phyloP scores from a whole-genome alignment of 2,888 invertebrate species.

The Andricus curvator region DNA sequence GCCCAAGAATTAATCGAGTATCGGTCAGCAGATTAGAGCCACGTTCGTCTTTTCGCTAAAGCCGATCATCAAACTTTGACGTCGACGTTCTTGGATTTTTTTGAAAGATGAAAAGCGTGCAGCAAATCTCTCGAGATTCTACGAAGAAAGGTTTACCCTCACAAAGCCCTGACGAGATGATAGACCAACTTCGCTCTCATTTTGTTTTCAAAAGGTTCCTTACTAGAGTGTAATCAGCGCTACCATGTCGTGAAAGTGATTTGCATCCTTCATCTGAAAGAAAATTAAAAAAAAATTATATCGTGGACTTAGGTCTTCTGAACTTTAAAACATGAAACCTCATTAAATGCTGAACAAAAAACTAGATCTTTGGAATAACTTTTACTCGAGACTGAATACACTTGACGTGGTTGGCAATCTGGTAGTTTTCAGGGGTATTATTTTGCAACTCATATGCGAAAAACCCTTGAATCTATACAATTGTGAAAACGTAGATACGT shows the following conservation, averaged over 20 bases:
- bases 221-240: neutral
- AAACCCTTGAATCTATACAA: constrained; percentile 1
- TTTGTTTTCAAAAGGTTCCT: constrained; percentile 7
- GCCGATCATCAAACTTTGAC: neutral
- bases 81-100: neutral
- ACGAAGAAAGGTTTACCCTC: neutral
- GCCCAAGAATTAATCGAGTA: neutral
- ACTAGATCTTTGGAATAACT: neutral
- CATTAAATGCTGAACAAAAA: neutral
- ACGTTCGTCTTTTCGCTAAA: neutral
- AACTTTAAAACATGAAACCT: neutral
- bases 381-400: neutral
- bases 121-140: neutral
- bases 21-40: neutral
- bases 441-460: constrained; percentile 11
- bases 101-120: neutral
- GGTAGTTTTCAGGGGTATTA: constrained; percentile 23
- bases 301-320: neutral
- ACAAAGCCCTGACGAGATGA: neutral
- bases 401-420: constrained; percentile 2
- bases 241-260: neutral
- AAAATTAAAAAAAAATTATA: constrained; percentile 1
- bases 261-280: neutral
- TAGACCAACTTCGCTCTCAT: neutral
- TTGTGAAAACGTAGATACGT: constrained; percentile 8